These are phyloP conservation scores for Aleiodes sp. DNA, from an alignment of 1,140 invertebrate genomes.

Conservation along the genomic window DNA sequence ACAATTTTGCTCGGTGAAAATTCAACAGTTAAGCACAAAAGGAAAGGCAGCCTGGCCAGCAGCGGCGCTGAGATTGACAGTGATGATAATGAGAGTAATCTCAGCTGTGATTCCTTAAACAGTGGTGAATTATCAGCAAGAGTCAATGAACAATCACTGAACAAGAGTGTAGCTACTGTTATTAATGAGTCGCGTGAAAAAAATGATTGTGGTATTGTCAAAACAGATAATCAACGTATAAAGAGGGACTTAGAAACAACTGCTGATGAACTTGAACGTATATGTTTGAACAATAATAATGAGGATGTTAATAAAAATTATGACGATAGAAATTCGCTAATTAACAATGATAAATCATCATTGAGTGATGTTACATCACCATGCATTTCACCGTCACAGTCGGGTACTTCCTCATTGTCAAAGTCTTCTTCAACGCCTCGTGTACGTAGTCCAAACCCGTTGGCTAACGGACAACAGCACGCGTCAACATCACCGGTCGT, in stretches of 20 bases:
- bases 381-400: constrained; percentile 44
- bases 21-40: constrained; percentile 64
- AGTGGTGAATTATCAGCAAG: constrained; percentile 69
- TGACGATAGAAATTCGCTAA: constrained; percentile 19
- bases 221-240: not conserved
- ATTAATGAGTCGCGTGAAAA: not conserved
- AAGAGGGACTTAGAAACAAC: not conserved
- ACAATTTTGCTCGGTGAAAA: constrained; percentile 41
- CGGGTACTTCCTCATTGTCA: constrained; percentile 44
- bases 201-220: not conserved
- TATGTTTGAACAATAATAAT: constrained; percentile 25
- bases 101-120: constrained; percentile 78
- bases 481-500: constrained; percentile 59
- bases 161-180: not conserved
- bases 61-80: constrained; percentile 71
- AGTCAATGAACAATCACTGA: constrained; percentile 47
- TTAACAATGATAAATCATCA: constrained; percentile 22
- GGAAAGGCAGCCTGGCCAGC: constrained; percentile 67
- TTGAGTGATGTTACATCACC: constrained; percentile 23
- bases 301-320: constrained; percentile 18
- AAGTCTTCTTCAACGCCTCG: constrained; percentile 49
- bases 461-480: constrained; percentile 34
- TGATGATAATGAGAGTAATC: constrained; percentile 75
- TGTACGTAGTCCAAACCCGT: constrained; percentile 40
- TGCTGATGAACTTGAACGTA: not conserved